Evolutionary conservation across 64 coral and sea anemone genomes (phyloP), one percentile per base, ranked within the genome.

Genomic region (Montipora cactus): DNA sequence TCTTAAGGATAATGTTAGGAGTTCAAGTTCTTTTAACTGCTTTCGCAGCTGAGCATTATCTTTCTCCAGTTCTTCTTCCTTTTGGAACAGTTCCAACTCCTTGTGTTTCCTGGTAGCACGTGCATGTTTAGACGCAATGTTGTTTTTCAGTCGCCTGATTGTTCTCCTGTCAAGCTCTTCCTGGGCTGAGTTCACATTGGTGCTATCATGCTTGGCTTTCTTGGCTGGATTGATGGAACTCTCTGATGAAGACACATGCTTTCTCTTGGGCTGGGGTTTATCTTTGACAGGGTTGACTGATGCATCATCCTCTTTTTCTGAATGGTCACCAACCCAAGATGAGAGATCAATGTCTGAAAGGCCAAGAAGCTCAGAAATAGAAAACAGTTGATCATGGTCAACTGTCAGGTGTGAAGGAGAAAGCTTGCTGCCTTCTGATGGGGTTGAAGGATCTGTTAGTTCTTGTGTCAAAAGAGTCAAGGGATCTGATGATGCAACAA

Each of bases 61-160:
- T n/a, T 93, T 82, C n/a, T 46, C 20, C 45, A 98, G 79, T 47
- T 95, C 22, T 46, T 88, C 90, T 72, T 98, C 96, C 64, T 91
- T 68, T 57, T 95, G 79, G 88, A 91, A 98, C 49, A 98, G 74
- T 11, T 95, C 94, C 52, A 93, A 74, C 16, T 98, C 90, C 23
- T 72, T 89, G 6, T 79, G 81, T 64, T 93, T 98, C 46, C 97
- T 89, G 21, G 78, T 76, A 74, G 97, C 97, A 79, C 97, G 80
- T 16, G 90, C 91, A 83, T 89, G 80, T 23, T 87, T 93, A 0
- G 97, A 99, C 5, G 97, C 97, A 89, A 87, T 87, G 84, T 99
- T 99, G 88, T 99, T 99, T 66, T 99, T 99, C 69, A 99, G 77
- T 75, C 98, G 76, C 53, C 98, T 88, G 67, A 89, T 72, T 47